Evolutionary conservation across 2,113 vertebrate species (phyloP), one percentile per base, ranked within the genome.

Genomic region (Pseudorhombus dupliciocellatus): DNA sequence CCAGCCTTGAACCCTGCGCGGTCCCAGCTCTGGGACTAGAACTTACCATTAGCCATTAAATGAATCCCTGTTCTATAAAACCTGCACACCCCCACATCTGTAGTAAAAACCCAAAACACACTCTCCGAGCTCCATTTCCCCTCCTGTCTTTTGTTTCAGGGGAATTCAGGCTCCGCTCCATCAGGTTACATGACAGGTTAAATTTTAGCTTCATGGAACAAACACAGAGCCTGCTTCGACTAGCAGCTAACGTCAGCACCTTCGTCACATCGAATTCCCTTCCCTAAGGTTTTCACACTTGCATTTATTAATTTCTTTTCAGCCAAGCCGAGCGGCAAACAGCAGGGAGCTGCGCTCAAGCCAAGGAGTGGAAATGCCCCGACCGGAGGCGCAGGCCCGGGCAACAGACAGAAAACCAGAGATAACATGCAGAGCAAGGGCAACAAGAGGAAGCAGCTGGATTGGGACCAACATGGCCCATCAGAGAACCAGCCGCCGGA

Each of bases 371-470:
- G 91, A 92, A 96, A 95, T 90, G 79, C 91, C 88, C 90, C 62
- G 25, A 89, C 80, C 73, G 75, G 86, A 88, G 83, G 57, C 70
- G 87, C 87, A 84, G 91, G 77, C 80, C 72, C 60, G 70, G 84
- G 60, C 81, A 84, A 65, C 70, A 80, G 66, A 55, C 73, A 88
- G 81, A 86, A 87, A 84, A 72, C 76, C 75, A 84, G 59, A 80
- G 80, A 77, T 80, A 85, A 87, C 83, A 88, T 62, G 77, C 90
- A 88, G 88, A 89, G 76, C 62, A 93, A 94, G 87, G 88, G 87
- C 75, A 88, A 83, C 48, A 94, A 93, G 90, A 95, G 95, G 84
- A 97, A 96, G 84, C 94, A 94, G 84, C 90, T 92, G 85, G 94
- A 95, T 64, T 74, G 86, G 16, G 88, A 89, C 65, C 86, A 87